Conservation (phyloP, 2,797 vertebrate species). For the Odontamblyopus rebecca region DNA sequence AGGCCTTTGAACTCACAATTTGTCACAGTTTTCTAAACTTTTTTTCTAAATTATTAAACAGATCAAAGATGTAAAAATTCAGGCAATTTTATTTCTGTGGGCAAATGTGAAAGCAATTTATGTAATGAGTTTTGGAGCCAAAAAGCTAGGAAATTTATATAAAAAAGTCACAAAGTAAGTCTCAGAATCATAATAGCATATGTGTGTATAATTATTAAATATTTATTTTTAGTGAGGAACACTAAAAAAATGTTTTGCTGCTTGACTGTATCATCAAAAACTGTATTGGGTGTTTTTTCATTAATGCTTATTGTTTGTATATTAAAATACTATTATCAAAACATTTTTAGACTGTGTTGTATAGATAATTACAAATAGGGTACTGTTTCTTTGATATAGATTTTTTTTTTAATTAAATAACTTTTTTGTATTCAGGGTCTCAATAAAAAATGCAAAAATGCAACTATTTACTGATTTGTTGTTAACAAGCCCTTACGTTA, state of each 20-base stretch:
- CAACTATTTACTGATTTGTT: background rate
- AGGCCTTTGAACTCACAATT: conserved; percentile 3
- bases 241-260: background rate
- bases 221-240: background rate
- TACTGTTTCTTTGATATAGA: background rate
- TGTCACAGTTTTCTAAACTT: background rate
- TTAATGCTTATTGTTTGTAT: too few species aligned
- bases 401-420: background rate
- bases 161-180: background rate
- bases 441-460: background rate
- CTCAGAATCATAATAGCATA: background rate
- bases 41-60: background rate
- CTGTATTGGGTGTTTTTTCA: too few species aligned
- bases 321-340: background rate
- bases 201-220: background rate
- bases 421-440: background rate
- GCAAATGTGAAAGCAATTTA: background rate
- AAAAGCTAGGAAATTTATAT: background rate
- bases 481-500: too few species aligned
- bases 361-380: background rate
- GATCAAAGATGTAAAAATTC: conserved; percentile 1
- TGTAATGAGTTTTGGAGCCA: background rate
- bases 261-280: background rate
- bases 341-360: background rate
- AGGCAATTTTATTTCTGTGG: background rate